Conservation (phyloP, 1,140 invertebrate genomes). For the Drosophila dunni region DNA sequence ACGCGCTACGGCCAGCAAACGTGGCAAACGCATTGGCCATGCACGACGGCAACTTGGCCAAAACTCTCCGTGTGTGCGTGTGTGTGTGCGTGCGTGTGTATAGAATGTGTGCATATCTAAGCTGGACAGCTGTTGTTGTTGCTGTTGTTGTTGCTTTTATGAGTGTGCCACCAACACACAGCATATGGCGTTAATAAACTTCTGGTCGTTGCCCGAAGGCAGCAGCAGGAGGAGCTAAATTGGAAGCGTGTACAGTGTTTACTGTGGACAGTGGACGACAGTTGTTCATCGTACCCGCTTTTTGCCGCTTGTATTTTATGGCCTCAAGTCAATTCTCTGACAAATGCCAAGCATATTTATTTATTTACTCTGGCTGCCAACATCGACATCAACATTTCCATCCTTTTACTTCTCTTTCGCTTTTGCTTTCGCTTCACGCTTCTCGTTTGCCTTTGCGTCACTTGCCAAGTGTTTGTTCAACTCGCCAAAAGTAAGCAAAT, state of each 20-base stretch:
- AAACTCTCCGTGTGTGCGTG: neutral
- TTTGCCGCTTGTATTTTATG: constrained; percentile 72
- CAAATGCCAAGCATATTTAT: constrained; percentile 82
- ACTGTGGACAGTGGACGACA: neutral
- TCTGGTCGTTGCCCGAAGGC: constrained; percentile 54
- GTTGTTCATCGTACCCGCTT: constrained; percentile 49
- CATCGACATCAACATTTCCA: constrained; percentile 37
- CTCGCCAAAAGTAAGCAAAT: constrained; percentile 57
- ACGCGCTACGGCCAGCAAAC: constrained; percentile 60
- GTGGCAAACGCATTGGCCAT: constrained; percentile 60
- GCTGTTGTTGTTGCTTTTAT: constrained; percentile 57
- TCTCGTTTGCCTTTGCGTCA: constrained; percentile 56
- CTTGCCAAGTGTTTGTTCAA: constrained; percentile 76
- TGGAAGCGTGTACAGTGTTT: neutral
- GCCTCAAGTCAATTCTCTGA: constrained; percentile 81
- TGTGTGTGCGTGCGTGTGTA: neutral
- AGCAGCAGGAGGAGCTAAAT: constrained; percentile 32
- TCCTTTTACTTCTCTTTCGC: neutral
- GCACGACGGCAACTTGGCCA: constrained; percentile 35
- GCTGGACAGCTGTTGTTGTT: constrained; percentile 45
- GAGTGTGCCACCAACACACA: constrained; percentile 66
- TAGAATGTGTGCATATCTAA: constrained; percentile 38
- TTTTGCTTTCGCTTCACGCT: neutral
- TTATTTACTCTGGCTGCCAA: constrained; percentile 71
- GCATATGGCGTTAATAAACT: constrained; percentile 81